Conservation (phyloP, 2,888 invertebrate species). For the Eulithis testata region DNA sequence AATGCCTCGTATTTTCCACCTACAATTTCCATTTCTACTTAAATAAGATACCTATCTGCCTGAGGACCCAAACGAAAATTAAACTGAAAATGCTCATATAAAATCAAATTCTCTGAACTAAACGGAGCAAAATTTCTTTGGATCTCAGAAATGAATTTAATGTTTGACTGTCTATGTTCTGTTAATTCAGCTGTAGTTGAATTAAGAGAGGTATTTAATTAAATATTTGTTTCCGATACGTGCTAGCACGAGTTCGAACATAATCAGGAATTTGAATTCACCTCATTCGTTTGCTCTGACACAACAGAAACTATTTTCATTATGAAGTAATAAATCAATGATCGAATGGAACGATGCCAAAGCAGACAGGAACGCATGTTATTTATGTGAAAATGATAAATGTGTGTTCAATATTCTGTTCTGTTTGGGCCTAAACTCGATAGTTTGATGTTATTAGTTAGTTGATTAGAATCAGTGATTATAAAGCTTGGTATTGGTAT, state of each 20-base stretch:
- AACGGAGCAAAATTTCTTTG: conserved; percentile 34
- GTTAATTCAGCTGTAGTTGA: conserved; percentile 23
- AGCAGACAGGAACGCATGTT: conserved; percentile 72
- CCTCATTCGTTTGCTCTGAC: conserved; percentile 52
- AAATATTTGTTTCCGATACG: conserved; percentile 52
- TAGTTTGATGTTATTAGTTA: conserved; percentile 45
- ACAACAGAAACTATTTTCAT: conserved; percentile 77
- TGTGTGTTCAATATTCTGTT: conserved; percentile 56
- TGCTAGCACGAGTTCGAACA: conserved; percentile 50
- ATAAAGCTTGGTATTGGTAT: conserved; percentile 30
- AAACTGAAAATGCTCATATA: conserved; percentile 22
- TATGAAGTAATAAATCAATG: conserved; percentile 79
- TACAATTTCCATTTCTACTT: conserved; percentile 88
- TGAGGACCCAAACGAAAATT: conserved; percentile 27
- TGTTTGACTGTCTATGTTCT: conserved; percentile 40
- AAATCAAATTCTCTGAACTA: conserved; percentile 36
- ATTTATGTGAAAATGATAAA: conserved; percentile 72
- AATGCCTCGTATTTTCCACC: conserved; percentile 96
- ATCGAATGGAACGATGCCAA: conserved; percentile 72
- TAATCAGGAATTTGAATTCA: conserved; percentile 40
- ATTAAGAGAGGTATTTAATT: conserved; percentile 55
- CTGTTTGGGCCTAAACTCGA: conserved; percentile 46
- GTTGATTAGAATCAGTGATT: conserved; percentile 41
- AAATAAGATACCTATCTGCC: conserved; percentile 74
- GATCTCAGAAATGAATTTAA: conserved; percentile 42